phyloP scores from a whole-genome alignment of 2,888 invertebrate species.

The Tachina fera region DNA sequence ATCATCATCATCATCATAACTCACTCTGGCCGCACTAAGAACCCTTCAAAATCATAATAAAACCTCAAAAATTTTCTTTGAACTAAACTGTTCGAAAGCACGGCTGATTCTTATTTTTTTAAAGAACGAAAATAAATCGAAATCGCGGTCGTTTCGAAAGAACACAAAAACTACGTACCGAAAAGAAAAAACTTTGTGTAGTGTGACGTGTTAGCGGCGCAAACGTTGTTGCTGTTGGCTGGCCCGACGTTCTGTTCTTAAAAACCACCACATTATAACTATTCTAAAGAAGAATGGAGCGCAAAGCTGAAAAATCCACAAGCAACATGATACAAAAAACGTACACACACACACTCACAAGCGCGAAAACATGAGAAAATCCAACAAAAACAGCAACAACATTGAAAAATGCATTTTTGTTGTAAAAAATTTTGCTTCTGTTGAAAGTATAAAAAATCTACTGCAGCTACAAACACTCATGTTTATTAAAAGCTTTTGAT shows the following conservation, averaged over 20 bases:
- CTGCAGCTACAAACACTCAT: conserved; percentile 49
- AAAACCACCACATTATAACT: conserved; percentile 70
- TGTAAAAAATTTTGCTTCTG: conserved; percentile 45
- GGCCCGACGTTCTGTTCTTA: conserved; percentile 70
- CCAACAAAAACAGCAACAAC: conserved; percentile 39
- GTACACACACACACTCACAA: conserved; percentile 33
- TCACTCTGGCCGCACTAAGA: conserved; percentile 31
- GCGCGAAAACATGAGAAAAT: conserved; percentile 27
- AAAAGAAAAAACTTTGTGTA: conserved; percentile 66
- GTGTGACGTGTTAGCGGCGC: conserved; percentile 67
- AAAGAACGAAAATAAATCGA: conserved; percentile 30
- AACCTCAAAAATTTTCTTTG: conserved; percentile 13
- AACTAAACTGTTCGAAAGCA: conserved; percentile 18
- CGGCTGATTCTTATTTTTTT: conserved; percentile 14
- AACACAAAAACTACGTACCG: conserved; percentile 72
- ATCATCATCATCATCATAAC: conserved; percentile 11
- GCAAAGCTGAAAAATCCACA: conserved; percentile 66
- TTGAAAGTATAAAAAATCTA: conserved; percentile 49
- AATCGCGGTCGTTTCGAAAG: conserved; percentile 43
- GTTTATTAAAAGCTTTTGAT: conserved; percentile 41
- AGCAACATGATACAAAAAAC: conserved; percentile 46
- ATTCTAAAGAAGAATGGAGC: conserved; percentile 67
- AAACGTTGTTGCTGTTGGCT: conserved; percentile 63
- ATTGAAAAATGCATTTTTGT: conserved; percentile 66
- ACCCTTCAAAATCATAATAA: conserved; percentile 24